Percentiles rank a stretch among this genome's conserved stretches.
phyloP scores from a whole-genome alignment of 2,888 invertebrate species.

The Hartigia nigra region DNA sequence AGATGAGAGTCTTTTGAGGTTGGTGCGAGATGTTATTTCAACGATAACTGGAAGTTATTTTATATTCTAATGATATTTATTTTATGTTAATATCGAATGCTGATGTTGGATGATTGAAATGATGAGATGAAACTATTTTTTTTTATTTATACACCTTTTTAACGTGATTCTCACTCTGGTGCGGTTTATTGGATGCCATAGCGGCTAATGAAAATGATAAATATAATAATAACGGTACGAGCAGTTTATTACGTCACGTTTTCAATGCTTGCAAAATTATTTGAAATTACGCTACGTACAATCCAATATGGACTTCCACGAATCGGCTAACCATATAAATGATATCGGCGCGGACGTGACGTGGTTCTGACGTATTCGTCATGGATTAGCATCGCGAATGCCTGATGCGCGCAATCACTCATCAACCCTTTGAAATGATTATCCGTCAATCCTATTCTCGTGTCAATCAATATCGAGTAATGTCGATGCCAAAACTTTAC shows the following conservation, averaged over 20 bases:
- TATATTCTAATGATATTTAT: neutral
- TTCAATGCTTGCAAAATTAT: constrained; percentile 24
- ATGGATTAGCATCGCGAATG: constrained; percentile 9
- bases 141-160: neutral
- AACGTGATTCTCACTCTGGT: neutral
- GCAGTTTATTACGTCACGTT: constrained; percentile 4
- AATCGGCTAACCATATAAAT: constrained; percentile 24
- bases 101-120: neutral
- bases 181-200: neutral
- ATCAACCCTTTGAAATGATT: neutral
- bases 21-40: neutral
- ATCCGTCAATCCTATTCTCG: neutral
- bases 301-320: constrained; percentile 26
- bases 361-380: constrained; percentile 43
- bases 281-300: constrained; percentile 17
- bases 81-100: neutral
- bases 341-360: constrained; percentile 40
- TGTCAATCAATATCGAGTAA: neutral
- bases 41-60: neutral
- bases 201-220: neutral
- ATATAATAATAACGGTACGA: neutral
- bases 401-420: neutral
- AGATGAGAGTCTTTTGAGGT: neutral
- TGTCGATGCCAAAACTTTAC: neutral
- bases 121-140: neutral